Conservation (phyloP, 2,797 vertebrate genomes). For the Perodicticus potto region DNA sequence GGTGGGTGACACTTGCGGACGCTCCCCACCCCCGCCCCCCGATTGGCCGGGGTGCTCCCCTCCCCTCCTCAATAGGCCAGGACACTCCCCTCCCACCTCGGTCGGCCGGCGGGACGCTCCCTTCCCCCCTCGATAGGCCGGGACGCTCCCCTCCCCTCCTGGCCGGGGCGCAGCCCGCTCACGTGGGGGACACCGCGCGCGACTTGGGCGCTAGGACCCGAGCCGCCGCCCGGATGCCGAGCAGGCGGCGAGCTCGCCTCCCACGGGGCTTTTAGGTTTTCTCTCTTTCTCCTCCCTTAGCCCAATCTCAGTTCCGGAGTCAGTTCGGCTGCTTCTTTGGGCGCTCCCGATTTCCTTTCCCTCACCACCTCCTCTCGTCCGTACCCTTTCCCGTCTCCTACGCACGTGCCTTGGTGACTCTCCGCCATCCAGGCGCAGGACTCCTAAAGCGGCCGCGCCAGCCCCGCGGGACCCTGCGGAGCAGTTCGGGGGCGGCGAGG, state of each 20-base stretch:
- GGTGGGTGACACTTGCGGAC: rapidly evolving
- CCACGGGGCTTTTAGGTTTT: neutral
- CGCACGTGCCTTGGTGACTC: neutral
- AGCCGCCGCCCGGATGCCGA: rapidly evolving
- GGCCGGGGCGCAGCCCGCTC: rapidly evolving
- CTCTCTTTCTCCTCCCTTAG: neutral
- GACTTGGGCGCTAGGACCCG: rapidly evolving
- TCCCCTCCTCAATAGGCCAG: no score
- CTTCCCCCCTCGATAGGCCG: rapidly evolving
- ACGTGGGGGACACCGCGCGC: rapidly evolving
- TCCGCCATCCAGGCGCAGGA: neutral
- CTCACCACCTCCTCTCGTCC: neutral
- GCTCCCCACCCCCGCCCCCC: no score
- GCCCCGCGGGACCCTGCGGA: neutral
- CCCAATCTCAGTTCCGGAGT: neutral
- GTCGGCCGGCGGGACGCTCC: no score
- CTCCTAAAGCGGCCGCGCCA: rapidly evolving
- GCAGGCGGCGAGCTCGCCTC: rapidly evolving
- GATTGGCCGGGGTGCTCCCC: no score
- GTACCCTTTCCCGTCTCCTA: neutral
- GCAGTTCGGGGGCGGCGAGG: no score
- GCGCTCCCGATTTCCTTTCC: neutral
- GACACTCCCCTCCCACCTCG: no score
- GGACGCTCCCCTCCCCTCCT: rapidly evolving
- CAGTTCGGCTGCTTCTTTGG: neutral